These are phyloP conservation scores for Neoarius graeffei DNA, from an alignment of 2,113 vertebrate genomes.

Conservation along the genomic window DNA sequence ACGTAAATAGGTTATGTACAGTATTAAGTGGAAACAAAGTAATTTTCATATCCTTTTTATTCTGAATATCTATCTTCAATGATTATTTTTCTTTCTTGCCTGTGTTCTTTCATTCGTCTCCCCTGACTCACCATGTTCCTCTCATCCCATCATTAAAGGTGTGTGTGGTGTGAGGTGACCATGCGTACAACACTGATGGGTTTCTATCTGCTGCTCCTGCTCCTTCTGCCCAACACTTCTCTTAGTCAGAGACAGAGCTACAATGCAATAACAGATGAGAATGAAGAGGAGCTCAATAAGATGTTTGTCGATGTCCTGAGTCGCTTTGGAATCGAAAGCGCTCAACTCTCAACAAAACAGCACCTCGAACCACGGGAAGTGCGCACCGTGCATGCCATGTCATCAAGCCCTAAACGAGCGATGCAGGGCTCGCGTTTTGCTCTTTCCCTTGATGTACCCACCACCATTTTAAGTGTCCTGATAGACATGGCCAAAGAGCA, in stretches of 20 bases:
- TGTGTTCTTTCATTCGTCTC: not conserved
- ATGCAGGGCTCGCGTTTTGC: conserved; percentile 71
- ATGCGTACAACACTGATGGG: conserved; percentile 61
- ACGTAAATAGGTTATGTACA: not conserved
- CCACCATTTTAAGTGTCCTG: conserved; percentile 77
- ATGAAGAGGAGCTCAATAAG: conserved; percentile 55
- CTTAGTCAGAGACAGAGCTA: conserved; percentile 55
- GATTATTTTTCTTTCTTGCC: not conserved
- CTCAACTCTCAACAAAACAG: conserved; percentile 57
- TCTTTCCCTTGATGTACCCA: conserved; percentile 81
- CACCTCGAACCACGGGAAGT: conserved; percentile 45
- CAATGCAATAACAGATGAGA: conserved; percentile 50
- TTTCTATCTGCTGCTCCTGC: conserved; percentile 66
- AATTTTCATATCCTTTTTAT: not conserved
- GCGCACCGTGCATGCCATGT: conserved; percentile 44
- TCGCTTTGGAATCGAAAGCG: conserved; percentile 44
- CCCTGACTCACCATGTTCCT: conserved; percentile 8
- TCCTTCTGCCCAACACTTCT: conserved; percentile 63
- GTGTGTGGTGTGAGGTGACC: conserved; percentile 44
- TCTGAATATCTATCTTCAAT: not conserved
- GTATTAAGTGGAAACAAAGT: not conserved
- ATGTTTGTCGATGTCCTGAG: conserved; percentile 62
- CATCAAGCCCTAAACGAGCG: conserved; percentile 67
- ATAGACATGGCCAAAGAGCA: conserved; percentile 81
- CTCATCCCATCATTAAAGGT: not conserved